phyloP scores from a whole-genome alignment of 2,113 vertebrate genomes.

The Tachycineta bicolor region DNA sequence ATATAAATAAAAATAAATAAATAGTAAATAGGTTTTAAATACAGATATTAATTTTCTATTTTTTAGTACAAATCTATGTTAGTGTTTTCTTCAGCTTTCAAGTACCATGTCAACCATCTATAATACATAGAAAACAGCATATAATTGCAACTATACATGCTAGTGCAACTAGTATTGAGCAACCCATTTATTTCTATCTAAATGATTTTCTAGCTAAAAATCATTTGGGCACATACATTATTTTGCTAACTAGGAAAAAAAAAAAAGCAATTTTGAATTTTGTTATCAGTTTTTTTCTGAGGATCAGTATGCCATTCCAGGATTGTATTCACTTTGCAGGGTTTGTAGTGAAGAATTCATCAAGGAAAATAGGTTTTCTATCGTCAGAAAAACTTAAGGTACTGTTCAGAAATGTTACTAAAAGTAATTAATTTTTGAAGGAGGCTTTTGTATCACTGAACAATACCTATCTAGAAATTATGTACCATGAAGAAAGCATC shows the following conservation, averaged over 20 bases:
- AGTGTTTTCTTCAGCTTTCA: slow-evolving; percentile 33
- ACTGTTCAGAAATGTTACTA: slow-evolving; percentile 39
- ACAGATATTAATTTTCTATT: neutral
- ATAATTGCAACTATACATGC: neutral
- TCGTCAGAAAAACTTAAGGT: neutral
- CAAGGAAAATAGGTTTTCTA: neutral
- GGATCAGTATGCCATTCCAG: neutral
- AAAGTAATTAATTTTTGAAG: slow-evolving; percentile 14
- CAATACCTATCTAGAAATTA: neutral
- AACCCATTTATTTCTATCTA: neutral
- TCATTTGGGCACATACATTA: neutral
- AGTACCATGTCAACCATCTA: neutral
- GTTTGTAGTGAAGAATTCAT: neutral
- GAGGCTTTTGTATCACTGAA: slow-evolving; percentile 18
- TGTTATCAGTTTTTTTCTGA: neutral
- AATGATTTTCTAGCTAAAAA: neutral
- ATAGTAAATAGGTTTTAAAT: slow-evolving; percentile 32
- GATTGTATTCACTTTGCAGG: neutral
- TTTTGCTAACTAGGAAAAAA: neutral
- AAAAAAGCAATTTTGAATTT: neutral
- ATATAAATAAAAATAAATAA: slow-evolving; percentile 35
- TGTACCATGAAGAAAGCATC: slow-evolving; percentile 16
- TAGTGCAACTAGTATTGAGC: slow-evolving; percentile 24
- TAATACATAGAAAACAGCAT: neutral
- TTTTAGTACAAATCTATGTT: slow-evolving; percentile 39